Base-by-base conservation (phyloP, 1,140 invertebrate genomes). In the Drosophila equinoxialis region DNA sequence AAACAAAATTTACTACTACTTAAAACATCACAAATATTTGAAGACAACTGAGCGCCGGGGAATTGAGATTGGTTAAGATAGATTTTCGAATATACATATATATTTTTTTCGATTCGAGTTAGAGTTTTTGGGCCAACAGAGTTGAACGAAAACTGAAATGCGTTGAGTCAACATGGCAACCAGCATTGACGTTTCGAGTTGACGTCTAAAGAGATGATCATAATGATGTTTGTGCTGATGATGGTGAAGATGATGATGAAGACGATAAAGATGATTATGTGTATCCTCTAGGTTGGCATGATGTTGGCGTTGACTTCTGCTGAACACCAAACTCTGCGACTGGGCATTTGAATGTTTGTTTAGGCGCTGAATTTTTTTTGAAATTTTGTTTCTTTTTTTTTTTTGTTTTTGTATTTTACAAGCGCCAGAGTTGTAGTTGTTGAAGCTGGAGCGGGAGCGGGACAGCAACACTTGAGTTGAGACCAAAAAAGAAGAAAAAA, bases 231-330 rank as follows among this genome's bases (percentile, higher is more conserved):
- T 37, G 26, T 45, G 10, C 23, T 41, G 39, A 3, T 41, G 39
- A n/a, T 64, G 7, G n/a, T n/a, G n/a, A n/a, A n/a, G n/a, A 37
- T 51, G 54, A 64, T 42, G 58, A 55, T 48, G 71, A 55, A 71
- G 42, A 58, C 35, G 42, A 17, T 65, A 10, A 59, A 65, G 71
- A 55, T 20, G 45, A 51, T 51, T 51, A 23, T 45, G 13, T 51
- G 13, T 60, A 33, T 41, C 17, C 65, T 45, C 20, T 42, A 59
- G 42, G 67, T 58, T 35, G 37, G 54, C 57, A 48, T 62, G 45
- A 48, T 80, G 84, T 89, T 89, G 84, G 85, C 80, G 84, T 90
- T 84, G 81, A 89, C 85, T 89, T 89, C 84, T 89, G 81, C 85
- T 89, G 80, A 89, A 89, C 84, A 70, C 64, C 67, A 66, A 30